Percentiles rank a stretch among this genome's conserved stretches.
Evolutionary conservation across 2,888 invertebrate genomes (phyloP).

Genomic region (Tromatobia lineatoria): DNA sequence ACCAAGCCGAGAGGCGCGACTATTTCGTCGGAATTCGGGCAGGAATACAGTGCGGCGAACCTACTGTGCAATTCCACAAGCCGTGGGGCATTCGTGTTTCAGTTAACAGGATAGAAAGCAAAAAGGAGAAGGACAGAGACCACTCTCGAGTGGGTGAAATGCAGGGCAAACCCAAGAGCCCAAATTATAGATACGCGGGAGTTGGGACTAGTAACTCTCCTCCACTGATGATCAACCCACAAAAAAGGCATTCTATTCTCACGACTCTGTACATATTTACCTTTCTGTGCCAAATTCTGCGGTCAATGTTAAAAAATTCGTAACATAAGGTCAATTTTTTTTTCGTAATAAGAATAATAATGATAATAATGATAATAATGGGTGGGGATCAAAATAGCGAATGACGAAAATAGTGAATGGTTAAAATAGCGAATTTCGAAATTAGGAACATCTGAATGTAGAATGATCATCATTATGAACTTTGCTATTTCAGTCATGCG

Average conservation of each 20-base stretch:
- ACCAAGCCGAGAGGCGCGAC: slow-evolving; percentile 28
- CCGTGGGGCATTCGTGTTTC: slow-evolving; percentile 56
- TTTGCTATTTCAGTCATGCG: no score
- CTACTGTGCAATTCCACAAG: slow-evolving; percentile 50
- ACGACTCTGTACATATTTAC: slow-evolving; percentile 16
- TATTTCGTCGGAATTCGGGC: slow-evolving; percentile 49
- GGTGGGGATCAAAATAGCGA: no score
- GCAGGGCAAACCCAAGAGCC: slow-evolving; percentile 42
- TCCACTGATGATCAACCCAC: slow-evolving; percentile 8
- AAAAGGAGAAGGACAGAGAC: background rate
- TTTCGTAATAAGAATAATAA: no score
- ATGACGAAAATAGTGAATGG: no score
- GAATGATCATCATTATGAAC: no score
- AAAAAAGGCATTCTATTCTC: slow-evolving; percentile 43
- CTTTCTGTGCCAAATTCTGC: background rate
- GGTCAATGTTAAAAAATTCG: background rate
- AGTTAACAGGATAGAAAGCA: slow-evolving; percentile 37
- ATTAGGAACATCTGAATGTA: no score
- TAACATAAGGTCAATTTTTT: background rate
- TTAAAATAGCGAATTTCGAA: no score
- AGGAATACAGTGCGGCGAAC: slow-evolving; percentile 32
- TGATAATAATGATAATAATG: no score
- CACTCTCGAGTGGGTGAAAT: slow-evolving; percentile 23
- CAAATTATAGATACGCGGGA: slow-evolving; percentile 50
- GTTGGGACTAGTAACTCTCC: background rate